Percentiles rank a stretch among this genome's conserved stretches.
phyloP scores from a whole-genome alignment of 2,113 vertebrate genomes.

The Sinosuthora webbiana region DNA sequence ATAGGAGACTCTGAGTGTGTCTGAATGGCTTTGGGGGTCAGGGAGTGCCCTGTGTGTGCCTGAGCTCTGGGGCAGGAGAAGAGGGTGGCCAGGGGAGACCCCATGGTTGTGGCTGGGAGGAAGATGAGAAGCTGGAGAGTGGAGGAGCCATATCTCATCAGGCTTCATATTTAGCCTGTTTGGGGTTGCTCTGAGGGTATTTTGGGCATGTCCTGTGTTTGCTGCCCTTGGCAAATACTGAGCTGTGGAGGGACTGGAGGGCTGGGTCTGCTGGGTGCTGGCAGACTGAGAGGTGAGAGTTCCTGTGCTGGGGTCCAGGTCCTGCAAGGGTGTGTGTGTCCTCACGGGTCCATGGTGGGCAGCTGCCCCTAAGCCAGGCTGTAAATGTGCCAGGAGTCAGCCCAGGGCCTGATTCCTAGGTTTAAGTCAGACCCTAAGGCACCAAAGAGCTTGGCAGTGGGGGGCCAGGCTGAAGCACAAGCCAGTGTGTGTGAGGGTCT shows the following conservation, averaged over 20 bases:
- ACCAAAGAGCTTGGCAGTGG: background rate
- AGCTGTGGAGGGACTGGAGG: background rate
- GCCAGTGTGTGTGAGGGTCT: background rate
- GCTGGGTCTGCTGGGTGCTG: background rate
- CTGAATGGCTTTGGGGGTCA: background rate
- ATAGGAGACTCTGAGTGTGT: background rate
- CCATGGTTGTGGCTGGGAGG: background rate
- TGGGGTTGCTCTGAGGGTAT: background rate
- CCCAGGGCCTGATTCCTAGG: background rate
- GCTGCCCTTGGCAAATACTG: background rate
- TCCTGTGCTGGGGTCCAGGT: background rate
- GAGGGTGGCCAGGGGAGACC: no score
- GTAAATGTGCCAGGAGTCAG: background rate
- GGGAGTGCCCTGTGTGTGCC: background rate
- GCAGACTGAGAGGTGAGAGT: background rate
- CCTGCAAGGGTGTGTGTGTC: background rate
- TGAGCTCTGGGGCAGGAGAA: background rate
- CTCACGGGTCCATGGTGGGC: fast-evolving
- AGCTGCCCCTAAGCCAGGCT: background rate
- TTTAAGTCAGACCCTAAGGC: background rate
- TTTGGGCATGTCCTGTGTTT: background rate
- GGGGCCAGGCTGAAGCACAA: background rate
- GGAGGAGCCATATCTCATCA: background rate
- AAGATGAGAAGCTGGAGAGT: background rate
- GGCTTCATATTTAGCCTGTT: background rate